Evolutionary conservation across 2,113 vertebrate species (phyloP), one percentile per base, ranked within the genome.

Genomic region (Tetrao urogallus): DNA sequence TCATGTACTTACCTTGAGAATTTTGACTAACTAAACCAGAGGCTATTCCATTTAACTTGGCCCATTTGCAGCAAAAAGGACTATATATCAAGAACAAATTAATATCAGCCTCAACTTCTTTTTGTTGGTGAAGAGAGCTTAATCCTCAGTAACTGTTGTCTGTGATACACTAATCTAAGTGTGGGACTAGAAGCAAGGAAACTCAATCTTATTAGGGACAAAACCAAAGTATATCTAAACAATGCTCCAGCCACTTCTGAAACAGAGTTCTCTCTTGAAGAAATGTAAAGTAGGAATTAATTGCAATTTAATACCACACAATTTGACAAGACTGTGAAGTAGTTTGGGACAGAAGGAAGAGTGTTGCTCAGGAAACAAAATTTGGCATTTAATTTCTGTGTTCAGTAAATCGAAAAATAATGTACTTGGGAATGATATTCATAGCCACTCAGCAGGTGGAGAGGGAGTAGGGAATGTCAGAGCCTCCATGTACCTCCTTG

Each of bases 381-480:
- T 0, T 3, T 64, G 60, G 25, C 19, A 50, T 21, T 1, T 69
- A 0, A 36, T 30, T 56, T 34, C 21, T 81, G 5, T 77, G 2
- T 30, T 24, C 1, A 28, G 21, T 15, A 25, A 69, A 42, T 10
- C 18, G 56, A 13, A 74, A 65, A 60, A 27, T 17, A 19, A 28
- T 32, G 45, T 40, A 27, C 8, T 20, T 57, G 61, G 61, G 66
- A 84, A 47, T 36, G 3, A 4, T 43, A n/a, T 10, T 72, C 12
- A 22, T 11, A 38, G 74, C 36, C 18, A 70, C 16, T 15, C 0
- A 0, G 13, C 34, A 45, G 64, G 58, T 12, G 69, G 81, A 76
- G 9, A 69, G 47, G 3, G 7, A 42, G 32, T 0, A 2, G 54
- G 43, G 64, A 77, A 69, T 27, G 4, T 13, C 38, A 1, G 18